Evolutionary conservation across 2,888 invertebrate species (phyloP).

Genomic region (Pardosa pseudoannulata): DNA sequence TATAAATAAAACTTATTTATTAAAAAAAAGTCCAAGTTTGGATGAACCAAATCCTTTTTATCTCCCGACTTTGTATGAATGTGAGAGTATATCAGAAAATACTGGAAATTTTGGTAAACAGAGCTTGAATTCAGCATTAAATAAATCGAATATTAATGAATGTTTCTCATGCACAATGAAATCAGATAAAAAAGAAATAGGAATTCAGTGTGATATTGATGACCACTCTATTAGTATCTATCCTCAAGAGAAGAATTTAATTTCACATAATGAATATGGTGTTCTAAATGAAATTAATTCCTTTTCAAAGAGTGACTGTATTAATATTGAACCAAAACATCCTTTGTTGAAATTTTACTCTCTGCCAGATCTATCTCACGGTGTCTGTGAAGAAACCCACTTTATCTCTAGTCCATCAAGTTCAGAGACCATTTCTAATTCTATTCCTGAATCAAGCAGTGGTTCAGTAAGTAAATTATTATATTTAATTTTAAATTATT

Average conservation of each 20-base stretch:
- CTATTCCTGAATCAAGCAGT: neutral
- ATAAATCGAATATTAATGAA: neutral
- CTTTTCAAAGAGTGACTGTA: neutral
- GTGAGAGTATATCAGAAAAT: neutral
- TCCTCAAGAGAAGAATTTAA: neutral
- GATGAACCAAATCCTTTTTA: neutral
- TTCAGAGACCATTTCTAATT: neutral
- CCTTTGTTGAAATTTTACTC: neutral
- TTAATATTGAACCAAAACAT: neutral
- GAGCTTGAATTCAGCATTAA: neutral
- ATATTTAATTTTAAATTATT: no score
- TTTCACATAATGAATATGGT: neutral
- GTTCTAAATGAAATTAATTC: neutral
- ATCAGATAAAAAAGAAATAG: neutral
- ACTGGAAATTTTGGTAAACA: neutral
- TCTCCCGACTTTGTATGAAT: slow-evolving; percentile 27
- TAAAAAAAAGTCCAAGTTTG: slow-evolving; percentile 20
- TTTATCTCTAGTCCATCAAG: neutral
- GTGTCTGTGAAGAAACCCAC: neutral
- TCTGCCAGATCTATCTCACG: neutral
- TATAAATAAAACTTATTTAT: slow-evolving; percentile 32
- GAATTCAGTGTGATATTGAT: slow-evolving; percentile 43
- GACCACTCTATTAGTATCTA: neutral
- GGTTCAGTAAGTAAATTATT: neutral
- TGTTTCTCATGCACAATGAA: neutral